Conservation (phyloP, 2,888 invertebrate species). For the Agrilus mali region DNA sequence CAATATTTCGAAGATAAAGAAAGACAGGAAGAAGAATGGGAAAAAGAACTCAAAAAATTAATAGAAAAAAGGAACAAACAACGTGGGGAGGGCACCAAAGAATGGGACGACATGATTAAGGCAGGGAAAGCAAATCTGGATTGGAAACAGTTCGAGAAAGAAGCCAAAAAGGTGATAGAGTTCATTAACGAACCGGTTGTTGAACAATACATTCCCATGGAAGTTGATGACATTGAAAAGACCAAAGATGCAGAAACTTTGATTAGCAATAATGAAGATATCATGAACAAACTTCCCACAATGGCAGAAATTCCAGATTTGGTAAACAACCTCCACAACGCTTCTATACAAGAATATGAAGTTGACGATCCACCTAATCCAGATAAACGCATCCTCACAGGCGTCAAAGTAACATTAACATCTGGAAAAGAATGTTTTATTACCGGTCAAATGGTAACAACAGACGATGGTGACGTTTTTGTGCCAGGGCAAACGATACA, state of each 20-base stretch:
- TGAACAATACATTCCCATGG: slow-evolving; percentile 33
- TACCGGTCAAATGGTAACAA: slow-evolving; percentile 58
- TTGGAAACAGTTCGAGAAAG: slow-evolving; percentile 50
- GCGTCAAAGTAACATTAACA: slow-evolving; percentile 37
- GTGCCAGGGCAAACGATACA: slow-evolving; percentile 64
- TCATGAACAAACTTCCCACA: slow-evolving; percentile 46
- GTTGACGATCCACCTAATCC: slow-evolving; percentile 16
- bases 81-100: slow-evolving; percentile 30
- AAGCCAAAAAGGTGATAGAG: slow-evolving; percentile 38
- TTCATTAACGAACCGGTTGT: slow-evolving; percentile 25
- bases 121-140: slow-evolving; percentile 52
- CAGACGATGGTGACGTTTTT: slow-evolving; percentile 56
- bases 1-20: slow-evolving; percentile 71
- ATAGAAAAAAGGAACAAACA: slow-evolving; percentile 28
- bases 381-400: slow-evolving; percentile 21
- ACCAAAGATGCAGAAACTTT: slow-evolving; percentile 49
- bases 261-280: slow-evolving; percentile 33
- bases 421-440: slow-evolving; percentile 58
- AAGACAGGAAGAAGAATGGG: slow-evolving; percentile 52
- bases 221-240: slow-evolving; percentile 42
- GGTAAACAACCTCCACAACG: slow-evolving; percentile 46
- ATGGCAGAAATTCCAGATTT: slow-evolving; percentile 51
- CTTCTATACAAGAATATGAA: slow-evolving; percentile 43
- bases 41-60: slow-evolving; percentile 31
- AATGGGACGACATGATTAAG: slow-evolving; percentile 49